Percentiles rank a stretch among this genome's conserved stretches.
Conservation (phyloP, 1,140 invertebrate genomes). For the Octopus bimaculoides region DNA sequence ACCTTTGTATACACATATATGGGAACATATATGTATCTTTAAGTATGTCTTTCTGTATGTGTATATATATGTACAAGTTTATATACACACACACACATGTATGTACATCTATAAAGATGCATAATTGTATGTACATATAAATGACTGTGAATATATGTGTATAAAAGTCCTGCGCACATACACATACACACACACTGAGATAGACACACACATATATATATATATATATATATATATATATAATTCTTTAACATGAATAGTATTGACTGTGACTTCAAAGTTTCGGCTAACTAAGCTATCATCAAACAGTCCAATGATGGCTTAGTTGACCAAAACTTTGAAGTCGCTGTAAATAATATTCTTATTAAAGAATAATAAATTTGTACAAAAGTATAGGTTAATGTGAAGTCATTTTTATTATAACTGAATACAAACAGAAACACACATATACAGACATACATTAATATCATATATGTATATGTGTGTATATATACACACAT, state of each 20-base stretch:
- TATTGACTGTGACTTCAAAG: too few relatives aligned
- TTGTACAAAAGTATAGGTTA: too few relatives aligned
- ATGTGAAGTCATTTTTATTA: too few relatives aligned
- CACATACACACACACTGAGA: neutral
- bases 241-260: too few relatives aligned
- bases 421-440: too few relatives aligned
- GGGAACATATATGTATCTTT: neutral
- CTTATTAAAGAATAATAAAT: too few relatives aligned
- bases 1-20: neutral
- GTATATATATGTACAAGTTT: neutral
- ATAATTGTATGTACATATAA: neutral
- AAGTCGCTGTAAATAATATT: too few relatives aligned
- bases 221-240: neutral
- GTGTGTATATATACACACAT: neutral
- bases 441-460: neutral
- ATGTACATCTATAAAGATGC: neutral
- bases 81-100: neutral
- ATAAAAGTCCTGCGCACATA: neutral
- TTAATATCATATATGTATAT: neutral
- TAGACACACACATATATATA: neutral
- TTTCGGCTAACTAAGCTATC: too few relatives aligned
- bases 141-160: neutral
- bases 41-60: neutral
- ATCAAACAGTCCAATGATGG: too few relatives aligned
- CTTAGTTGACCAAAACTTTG: too few relatives aligned